phyloP scores from a whole-genome alignment of 2,113 vertebrate genomes.

The Pluvialis apricaria region DNA sequence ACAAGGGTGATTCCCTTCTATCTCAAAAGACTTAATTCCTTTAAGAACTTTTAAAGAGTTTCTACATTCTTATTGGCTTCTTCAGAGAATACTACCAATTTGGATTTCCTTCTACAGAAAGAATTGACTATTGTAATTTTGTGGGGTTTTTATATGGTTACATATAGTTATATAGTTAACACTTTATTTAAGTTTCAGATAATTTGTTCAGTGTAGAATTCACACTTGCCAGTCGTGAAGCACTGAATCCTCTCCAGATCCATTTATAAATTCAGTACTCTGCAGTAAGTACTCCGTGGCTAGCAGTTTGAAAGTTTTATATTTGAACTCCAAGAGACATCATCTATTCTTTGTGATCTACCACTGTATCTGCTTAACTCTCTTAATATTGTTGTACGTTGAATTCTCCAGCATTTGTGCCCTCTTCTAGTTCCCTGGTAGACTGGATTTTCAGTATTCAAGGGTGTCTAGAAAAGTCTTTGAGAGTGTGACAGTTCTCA shows the following conservation, averaged over 20 bases:
- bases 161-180: background rate
- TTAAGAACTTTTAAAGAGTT: background rate
- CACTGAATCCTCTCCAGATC: background rate
- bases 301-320: background rate
- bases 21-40: background rate
- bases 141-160: no score
- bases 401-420: background rate
- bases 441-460: background rate
- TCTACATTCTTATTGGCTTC: background rate
- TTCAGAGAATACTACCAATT: background rate
- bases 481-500: background rate
- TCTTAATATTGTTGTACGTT: background rate
- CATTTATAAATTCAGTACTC: background rate
- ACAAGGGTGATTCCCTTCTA: background rate
- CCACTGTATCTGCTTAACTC: background rate
- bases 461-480: background rate
- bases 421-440: background rate
- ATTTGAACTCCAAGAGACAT: background rate
- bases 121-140: background rate
- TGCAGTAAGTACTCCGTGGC: background rate
- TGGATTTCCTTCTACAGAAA: background rate
- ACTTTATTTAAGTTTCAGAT: background rate
- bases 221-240: background rate
- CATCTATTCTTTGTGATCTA: background rate
- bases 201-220: background rate